phyloP scores from a whole-genome alignment of 1,140 invertebrate genomes.

The Drosophila sucinea region DNA sequence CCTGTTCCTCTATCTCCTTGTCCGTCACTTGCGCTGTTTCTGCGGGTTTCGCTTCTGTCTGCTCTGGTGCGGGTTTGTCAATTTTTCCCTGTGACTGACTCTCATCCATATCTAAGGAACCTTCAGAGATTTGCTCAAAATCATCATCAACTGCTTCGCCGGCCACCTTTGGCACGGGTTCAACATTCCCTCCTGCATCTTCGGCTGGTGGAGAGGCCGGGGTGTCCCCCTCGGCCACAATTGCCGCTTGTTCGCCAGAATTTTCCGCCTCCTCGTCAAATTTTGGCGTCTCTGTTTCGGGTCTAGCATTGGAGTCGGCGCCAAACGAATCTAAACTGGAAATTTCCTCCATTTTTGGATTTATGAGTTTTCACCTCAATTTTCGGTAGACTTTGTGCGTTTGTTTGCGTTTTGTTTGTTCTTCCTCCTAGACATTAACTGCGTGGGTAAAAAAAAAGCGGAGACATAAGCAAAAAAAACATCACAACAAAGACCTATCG shows the following conservation, averaged over 20 bases:
- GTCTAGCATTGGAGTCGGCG: slow-evolving; percentile 60
- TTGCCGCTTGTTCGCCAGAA: slow-evolving; percentile 7
- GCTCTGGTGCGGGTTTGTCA: slow-evolving; percentile 15
- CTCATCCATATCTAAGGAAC: slow-evolving; percentile 71
- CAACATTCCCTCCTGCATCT: slow-evolving; percentile 36
- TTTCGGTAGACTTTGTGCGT: slow-evolving; percentile 18
- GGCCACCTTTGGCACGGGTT: slow-evolving; percentile 12
- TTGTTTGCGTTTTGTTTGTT: slow-evolving; percentile 45
- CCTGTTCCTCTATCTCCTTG: slow-evolving; percentile 39
- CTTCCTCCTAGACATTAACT: slow-evolving; percentile 67
- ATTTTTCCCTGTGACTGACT: slow-evolving; percentile 60
- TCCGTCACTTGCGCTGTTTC: slow-evolving; percentile 37
- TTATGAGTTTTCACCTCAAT: slow-evolving; percentile 20
- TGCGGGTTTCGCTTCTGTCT: slow-evolving; percentile 24
- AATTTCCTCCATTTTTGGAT: slow-evolving; percentile 71
- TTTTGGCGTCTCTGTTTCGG: slow-evolving; percentile 62
- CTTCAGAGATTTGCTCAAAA: slow-evolving; percentile 78
- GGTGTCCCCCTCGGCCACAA: slow-evolving; percentile 41
- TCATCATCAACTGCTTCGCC: slow-evolving; percentile 56
- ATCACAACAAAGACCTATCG: slow-evolving; percentile 38
- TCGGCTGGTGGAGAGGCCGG: slow-evolving; percentile 60
- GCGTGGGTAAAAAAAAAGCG: slow-evolving; percentile 29
- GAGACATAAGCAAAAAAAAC: slow-evolving; percentile 34
- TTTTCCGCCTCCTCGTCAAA: slow-evolving; percentile 55
- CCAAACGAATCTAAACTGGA: slow-evolving; percentile 79